Evolutionary conservation across 2,797 vertebrate species (phyloP).

Genomic region (Diplodus sargus): DNA sequence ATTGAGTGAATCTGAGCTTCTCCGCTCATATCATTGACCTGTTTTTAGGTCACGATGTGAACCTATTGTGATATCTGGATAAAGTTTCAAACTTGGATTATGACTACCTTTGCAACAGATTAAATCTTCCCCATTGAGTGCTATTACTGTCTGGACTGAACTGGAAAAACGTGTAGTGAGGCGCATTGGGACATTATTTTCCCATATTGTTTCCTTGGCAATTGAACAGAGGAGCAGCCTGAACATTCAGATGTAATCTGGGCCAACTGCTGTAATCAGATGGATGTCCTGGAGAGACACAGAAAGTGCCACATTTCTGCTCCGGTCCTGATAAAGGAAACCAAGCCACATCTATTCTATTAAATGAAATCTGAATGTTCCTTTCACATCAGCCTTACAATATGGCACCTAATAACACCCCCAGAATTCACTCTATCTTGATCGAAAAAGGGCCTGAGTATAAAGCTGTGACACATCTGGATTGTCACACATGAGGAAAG

Average conservation of each 20-base stretch:
- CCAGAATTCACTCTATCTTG: constrained; percentile 15
- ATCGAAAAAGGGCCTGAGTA: background rate
- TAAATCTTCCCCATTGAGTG: constrained; percentile 18
- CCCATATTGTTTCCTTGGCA: constrained; percentile 51
- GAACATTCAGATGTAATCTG: constrained; percentile 63
- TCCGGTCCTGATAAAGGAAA: constrained; percentile 42
- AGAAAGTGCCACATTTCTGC: constrained; percentile 43
- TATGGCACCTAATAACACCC: constrained; percentile 35
- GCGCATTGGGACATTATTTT: constrained; percentile 34
- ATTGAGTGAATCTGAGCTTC: constrained; percentile 24
- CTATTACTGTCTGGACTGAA: constrained; percentile 38
- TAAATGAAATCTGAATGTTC: constrained; percentile 48
- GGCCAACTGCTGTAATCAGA: constrained; percentile 62
- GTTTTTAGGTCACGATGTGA: constrained; percentile 15
- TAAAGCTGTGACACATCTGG: constrained; percentile 27
- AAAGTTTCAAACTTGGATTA: constrained; percentile 9
- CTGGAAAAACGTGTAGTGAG: constrained; percentile 40
- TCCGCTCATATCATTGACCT: constrained; percentile 11
- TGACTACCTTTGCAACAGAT: constrained; percentile 1
- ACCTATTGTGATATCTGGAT: background rate
- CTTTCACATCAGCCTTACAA: constrained; percentile 54
- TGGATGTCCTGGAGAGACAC: constrained; percentile 42
- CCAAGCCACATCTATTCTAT: constrained; percentile 35
- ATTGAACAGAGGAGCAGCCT: constrained; percentile 43
- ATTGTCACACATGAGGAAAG: constrained; percentile 28